phyloP scores from a whole-genome alignment of 2,888 invertebrate species.

The Leucozona laternaria region DNA sequence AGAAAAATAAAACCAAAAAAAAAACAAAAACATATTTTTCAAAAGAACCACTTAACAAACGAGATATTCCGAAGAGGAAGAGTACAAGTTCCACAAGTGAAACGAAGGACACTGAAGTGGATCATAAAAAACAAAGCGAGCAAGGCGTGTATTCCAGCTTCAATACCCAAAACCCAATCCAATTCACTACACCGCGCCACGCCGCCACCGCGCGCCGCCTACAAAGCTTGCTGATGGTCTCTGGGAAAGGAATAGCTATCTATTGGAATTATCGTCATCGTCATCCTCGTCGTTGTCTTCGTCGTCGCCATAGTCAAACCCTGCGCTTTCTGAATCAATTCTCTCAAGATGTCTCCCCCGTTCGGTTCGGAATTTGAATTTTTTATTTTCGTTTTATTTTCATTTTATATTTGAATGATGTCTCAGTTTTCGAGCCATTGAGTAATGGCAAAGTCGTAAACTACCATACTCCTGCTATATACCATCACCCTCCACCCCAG shows the following conservation, averaged over 20 bases:
- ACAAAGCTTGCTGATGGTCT: background rate
- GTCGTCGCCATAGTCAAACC: constrained; percentile 43
- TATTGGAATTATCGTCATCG: constrained; percentile 26
- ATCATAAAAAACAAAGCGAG: constrained; percentile 51
- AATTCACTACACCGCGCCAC: no score
- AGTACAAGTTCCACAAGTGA: constrained; percentile 57
- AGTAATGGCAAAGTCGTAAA: constrained; percentile 74
- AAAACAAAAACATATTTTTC: constrained; percentile 54
- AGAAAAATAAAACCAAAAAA: background rate
- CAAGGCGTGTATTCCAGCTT: constrained; percentile 17
- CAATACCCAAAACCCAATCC: background rate
- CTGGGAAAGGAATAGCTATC: constrained; percentile 5
- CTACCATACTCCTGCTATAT: constrained; percentile 39
- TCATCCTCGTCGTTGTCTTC: constrained; percentile 37
- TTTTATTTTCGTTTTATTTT: constrained; percentile 61
- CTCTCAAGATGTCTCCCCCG: constrained; percentile 37
- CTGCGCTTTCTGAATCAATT: constrained; percentile 67
- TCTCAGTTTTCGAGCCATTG: constrained; percentile 75
- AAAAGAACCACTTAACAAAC: constrained; percentile 63
- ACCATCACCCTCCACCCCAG: background rate
- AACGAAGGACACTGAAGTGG: constrained; percentile 50
- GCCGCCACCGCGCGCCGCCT: background rate
- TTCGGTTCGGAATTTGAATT: constrained; percentile 18
- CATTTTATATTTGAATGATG: constrained; percentile 72
- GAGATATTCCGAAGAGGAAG: constrained; percentile 50